Conservation (phyloP, 2,888 invertebrate genomes). For the Apodemia duryi region DNA sequence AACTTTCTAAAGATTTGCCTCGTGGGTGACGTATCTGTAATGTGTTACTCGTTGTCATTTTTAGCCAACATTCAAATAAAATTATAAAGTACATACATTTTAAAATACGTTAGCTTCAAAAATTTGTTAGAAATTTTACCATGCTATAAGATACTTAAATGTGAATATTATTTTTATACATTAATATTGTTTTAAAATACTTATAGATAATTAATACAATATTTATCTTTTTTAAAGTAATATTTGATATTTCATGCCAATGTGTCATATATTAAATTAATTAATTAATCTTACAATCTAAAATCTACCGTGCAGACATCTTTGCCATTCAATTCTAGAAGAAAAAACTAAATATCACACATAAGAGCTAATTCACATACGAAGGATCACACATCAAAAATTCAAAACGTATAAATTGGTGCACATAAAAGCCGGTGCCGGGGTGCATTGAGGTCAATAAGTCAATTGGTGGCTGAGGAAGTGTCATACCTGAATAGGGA, state of each 20-base stretch:
- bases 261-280: constrained; percentile 17
- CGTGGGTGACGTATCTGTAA: constrained; percentile 88
- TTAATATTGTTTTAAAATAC: constrained; percentile 16
- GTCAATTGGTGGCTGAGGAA: constrained; percentile 63
- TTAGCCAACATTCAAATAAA: not conserved
- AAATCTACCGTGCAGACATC: constrained; percentile 55
- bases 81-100: not conserved
- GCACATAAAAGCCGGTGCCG: constrained; percentile 70
- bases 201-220: too few species aligned
- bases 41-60: constrained; percentile 7
- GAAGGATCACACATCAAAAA: constrained; percentile 44
- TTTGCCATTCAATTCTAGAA: constrained; percentile 22
- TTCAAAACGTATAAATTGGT: constrained; percentile 39
- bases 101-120: constrained; percentile 9
- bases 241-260: constrained; percentile 15
- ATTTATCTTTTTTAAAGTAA: not conserved
- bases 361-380: constrained; percentile 21
- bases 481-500: constrained; percentile 77
- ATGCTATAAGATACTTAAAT: constrained; percentile 20
- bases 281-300: constrained; percentile 23
- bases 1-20: constrained; percentile 91
- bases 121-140: constrained; percentile 19
- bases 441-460: constrained; percentile 59
- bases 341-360: constrained; percentile 26
- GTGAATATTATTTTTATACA: not conserved